Evolutionary conservation across 2,113 vertebrate species (phyloP).

Genomic region (Gambusia affinis): DNA sequence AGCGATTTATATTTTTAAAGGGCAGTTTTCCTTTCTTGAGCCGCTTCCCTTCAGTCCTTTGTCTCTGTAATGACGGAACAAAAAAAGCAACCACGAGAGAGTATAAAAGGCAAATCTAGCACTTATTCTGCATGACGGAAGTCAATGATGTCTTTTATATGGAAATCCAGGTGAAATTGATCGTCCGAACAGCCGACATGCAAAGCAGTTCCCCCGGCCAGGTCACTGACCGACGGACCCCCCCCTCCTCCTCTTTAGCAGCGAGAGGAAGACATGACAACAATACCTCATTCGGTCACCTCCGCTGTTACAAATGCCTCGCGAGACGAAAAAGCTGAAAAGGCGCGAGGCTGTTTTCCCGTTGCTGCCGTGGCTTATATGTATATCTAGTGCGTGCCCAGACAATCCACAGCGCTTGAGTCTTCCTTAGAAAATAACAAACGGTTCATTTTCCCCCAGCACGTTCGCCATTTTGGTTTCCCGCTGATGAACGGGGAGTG

Average conservation of each 20-base stretch:
- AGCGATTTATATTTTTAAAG: background rate
- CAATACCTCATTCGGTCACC: slow-evolving; percentile 91
- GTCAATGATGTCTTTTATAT: background rate
- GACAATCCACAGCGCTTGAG: slow-evolving; percentile 23
- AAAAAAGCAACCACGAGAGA: background rate
- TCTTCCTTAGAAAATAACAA: slow-evolving; percentile 76
- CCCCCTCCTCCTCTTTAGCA: slow-evolving; percentile 53
- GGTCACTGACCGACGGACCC: slow-evolving; percentile 53
- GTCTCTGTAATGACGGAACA: slow-evolving; percentile 39
- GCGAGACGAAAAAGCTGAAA: slow-evolving; percentile 66
- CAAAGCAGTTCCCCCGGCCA: slow-evolving; percentile 27
- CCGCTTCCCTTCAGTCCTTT: slow-evolving; percentile 42
- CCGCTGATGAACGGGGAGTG: slow-evolving; percentile 86
- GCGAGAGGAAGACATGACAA: slow-evolving; percentile 70
- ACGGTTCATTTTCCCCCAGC: slow-evolving; percentile 75
- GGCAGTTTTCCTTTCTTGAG: background rate
- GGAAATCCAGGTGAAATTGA: background rate
- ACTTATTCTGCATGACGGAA: background rate
- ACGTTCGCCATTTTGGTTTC: slow-evolving; percentile 94
- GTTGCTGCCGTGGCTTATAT: background rate
- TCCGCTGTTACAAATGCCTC: slow-evolving; percentile 75
- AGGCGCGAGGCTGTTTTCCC: slow-evolving; percentile 20
- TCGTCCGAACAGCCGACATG: slow-evolving; percentile 10
- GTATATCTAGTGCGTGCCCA: background rate
- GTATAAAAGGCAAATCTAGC: background rate